phyloP scores from a whole-genome alignment of 2,888 invertebrate genomes.

The Halictus quadricinctus region DNA sequence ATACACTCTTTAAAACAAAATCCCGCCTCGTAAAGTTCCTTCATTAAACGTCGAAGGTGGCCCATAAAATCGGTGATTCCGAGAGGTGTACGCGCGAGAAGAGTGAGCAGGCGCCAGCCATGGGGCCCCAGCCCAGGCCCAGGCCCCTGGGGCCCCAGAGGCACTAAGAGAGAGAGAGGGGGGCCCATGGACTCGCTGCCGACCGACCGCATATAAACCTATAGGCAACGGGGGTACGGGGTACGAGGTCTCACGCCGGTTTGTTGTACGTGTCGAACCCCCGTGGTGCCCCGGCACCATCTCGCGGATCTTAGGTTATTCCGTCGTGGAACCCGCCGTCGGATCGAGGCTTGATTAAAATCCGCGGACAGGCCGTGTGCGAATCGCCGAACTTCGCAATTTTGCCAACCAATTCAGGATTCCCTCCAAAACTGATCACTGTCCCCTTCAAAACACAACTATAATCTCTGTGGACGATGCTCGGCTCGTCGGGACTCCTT shows the following conservation, averaged over 20 bases:
- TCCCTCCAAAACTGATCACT: not conserved
- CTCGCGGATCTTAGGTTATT: conserved; percentile 76
- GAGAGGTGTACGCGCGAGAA: conserved; percentile 57
- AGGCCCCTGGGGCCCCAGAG: conserved; percentile 10
- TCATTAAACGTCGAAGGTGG: conserved; percentile 81
- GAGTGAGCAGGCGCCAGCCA: conserved; percentile 32
- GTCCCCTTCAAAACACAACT: not conserved
- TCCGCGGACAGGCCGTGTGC: conserved; percentile 80
- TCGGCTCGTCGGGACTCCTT: not conserved
- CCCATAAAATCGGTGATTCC: conserved; percentile 81
- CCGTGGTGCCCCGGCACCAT: conserved; percentile 81
- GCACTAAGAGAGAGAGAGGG: not conserved
- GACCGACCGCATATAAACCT: conserved; percentile 63
- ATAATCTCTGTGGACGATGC: not conserved
- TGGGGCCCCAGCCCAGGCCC: not conserved
- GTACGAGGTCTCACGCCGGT: conserved; percentile 61
- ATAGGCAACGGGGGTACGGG: conserved; percentile 57
- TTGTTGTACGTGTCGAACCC: conserved; percentile 81
- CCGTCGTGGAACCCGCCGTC: conserved; percentile 76
- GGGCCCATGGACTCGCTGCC: conserved; percentile 24
- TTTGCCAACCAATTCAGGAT: not conserved
- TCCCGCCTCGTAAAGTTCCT: conserved; percentile 80
- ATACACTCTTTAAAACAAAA: conserved; percentile 80
- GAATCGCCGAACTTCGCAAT: conserved; percentile 78
- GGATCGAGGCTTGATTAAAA: conserved; percentile 82